phyloP scores from a whole-genome alignment of 2,113 vertebrate species.

The Maylandia zebra region DNA sequence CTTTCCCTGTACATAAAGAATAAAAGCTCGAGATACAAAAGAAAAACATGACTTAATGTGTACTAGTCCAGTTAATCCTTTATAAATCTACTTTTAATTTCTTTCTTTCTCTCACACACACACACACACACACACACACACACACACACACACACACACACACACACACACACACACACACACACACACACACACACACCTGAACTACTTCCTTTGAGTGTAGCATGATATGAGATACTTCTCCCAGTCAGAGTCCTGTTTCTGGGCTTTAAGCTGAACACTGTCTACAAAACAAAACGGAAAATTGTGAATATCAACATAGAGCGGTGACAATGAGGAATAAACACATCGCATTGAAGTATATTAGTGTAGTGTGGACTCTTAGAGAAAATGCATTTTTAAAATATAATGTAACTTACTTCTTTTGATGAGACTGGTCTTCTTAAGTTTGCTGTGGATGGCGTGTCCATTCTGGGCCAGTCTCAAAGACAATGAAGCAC shows the following conservation, averaged over 20 bases:
- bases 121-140: no score
- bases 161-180: background rate
- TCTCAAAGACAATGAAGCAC: slow-evolving; percentile 62
- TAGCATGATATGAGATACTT: slow-evolving; percentile 60
- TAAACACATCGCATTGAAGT: background rate
- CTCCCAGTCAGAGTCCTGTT: slow-evolving; percentile 48
- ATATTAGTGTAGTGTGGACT: background rate
- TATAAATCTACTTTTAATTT: background rate
- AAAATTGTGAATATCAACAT: background rate
- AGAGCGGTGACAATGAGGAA: background rate
- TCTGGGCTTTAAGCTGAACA: background rate
- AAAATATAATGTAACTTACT: slow-evolving; percentile 30
- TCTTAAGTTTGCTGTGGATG: slow-evolving; percentile 34
- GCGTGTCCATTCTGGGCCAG: slow-evolving; percentile 69
- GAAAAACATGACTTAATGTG: background rate
- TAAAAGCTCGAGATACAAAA: background rate
- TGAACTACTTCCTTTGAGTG: slow-evolving; percentile 7
- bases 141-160: background rate
- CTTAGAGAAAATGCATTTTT: background rate
- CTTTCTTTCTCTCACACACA: background rate
- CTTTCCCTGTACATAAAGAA: background rate
- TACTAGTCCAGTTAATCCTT: background rate
- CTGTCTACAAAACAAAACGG: slow-evolving; percentile 8
- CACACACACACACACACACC: no score
- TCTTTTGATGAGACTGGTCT: background rate